Conservation (phyloP, 2,797 vertebrate species). For the Agapornis canus region DNA sequence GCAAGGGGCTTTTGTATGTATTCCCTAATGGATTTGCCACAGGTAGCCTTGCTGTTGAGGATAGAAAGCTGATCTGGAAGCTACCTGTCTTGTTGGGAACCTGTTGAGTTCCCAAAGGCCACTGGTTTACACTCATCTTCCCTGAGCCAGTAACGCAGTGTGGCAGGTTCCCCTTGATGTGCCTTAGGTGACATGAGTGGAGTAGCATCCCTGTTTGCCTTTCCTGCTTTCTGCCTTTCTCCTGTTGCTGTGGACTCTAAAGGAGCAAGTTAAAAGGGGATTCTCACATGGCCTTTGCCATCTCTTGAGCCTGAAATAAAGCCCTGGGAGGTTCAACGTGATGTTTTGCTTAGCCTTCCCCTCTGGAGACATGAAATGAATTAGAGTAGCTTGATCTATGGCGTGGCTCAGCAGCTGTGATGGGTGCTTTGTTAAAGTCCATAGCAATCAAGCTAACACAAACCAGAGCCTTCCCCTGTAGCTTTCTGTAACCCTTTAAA, state of each 20-base stretch:
- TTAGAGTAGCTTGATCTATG: slow-evolving; percentile 44
- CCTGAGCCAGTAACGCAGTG: background rate
- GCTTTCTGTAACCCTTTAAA: slow-evolving; percentile 32
- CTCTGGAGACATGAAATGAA: slow-evolving; percentile 32
- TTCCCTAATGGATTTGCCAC: background rate
- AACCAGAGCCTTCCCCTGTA: slow-evolving; percentile 31
- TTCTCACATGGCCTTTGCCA: background rate
- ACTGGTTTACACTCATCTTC: background rate
- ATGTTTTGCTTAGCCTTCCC: background rate
- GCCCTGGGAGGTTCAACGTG: background rate
- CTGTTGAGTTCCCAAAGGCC: background rate
- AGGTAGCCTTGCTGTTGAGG: background rate
- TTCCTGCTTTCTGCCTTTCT: background rate
- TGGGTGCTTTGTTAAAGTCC: slow-evolving; percentile 57
- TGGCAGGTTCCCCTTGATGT: fast-evolving
- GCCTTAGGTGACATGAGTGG: background rate
- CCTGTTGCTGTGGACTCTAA: background rate
- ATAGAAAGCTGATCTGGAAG: background rate
- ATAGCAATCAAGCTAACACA: slow-evolving; percentile 27
- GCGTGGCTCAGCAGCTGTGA: slow-evolving; percentile 7
- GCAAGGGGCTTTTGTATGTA: background rate
- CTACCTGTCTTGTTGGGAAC: background rate
- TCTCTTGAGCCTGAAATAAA: background rate
- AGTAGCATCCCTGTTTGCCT: background rate
- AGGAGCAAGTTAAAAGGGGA: background rate